Evolutionary conservation across 2,113 vertebrate genomes (phyloP).

Genomic region (Micromys minutus): DNA sequence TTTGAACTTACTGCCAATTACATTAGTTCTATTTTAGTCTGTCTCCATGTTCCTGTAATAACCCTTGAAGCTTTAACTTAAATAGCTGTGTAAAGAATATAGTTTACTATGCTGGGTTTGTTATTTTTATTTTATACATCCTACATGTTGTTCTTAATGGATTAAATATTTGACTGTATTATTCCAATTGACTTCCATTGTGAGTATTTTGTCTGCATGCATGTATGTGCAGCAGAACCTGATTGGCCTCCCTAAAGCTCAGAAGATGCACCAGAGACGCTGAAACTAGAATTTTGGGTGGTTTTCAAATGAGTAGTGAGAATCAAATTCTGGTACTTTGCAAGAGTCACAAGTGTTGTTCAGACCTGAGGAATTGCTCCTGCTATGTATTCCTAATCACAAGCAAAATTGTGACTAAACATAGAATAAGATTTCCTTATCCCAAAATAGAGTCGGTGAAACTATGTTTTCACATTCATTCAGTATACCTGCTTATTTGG

Average conservation of each 20-base stretch:
- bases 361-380: no score
- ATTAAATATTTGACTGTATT: no score
- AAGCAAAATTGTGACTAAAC: constrained; percentile 15
- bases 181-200: neutral
- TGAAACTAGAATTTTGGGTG: neutral
- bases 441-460: neutral
- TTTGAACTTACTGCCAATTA: constrained; percentile 63
- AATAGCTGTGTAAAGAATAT: constrained; percentile 45
- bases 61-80: constrained; percentile 57
- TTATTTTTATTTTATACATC: neutral
- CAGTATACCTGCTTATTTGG: neutral
- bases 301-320: neutral
- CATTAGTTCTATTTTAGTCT: constrained; percentile 52
- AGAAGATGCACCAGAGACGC: neutral
- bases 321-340: neutral
- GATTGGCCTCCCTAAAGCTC: neutral
- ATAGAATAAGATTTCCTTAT: neutral
- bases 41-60: constrained; percentile 53
- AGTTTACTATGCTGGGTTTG: neutral
- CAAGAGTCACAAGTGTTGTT: neutral
- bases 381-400: neutral
- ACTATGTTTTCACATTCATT: neutral
- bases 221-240: neutral
- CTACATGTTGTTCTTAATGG: neutral
- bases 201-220: neutral